These are phyloP conservation scores for Argyrosomus japonicus DNA, from an alignment of 2,113 vertebrate genomes.

Conservation along the genomic window DNA sequence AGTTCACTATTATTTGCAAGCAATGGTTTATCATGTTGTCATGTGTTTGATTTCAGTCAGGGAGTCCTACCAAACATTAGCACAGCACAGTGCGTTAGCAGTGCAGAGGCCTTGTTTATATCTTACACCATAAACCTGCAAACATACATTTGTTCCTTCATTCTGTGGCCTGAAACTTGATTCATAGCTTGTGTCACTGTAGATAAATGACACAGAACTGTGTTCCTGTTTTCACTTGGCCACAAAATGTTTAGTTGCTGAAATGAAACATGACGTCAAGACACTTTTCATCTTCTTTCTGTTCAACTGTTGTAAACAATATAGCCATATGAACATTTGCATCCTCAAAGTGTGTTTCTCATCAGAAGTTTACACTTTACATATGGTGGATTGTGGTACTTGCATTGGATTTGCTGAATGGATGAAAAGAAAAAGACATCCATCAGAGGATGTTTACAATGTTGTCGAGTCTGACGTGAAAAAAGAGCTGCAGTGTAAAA, in stretches of 20 bases:
- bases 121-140: slow-evolving; percentile 33
- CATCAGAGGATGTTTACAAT: slow-evolving; percentile 63
- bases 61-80: slow-evolving; percentile 48
- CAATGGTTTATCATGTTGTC: not conserved
- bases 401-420: slow-evolving; percentile 25
- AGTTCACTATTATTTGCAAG: slow-evolving; percentile 13
- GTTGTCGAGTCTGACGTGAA: slow-evolving; percentile 34
- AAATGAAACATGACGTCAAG: slow-evolving; percentile 47
- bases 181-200: not conserved
- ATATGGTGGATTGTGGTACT: slow-evolving; percentile 53
- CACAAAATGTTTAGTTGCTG: slow-evolving; percentile 54
- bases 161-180: slow-evolving; percentile 5
- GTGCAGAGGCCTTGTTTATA: slow-evolving; percentile 26
- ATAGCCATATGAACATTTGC: slow-evolving; percentile 17
- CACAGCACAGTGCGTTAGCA: slow-evolving; percentile 11
- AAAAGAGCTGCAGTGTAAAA: slow-evolving; percentile 33
- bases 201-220: slow-evolving; percentile 21
- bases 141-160: slow-evolving; percentile 23
- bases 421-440: slow-evolving; percentile 47
- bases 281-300: slow-evolving; percentile 52
- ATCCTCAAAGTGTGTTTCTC: slow-evolving; percentile 55
- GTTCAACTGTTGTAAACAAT: slow-evolving; percentile 56
- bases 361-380: slow-evolving; percentile 56
- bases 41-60: not conserved
- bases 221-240: slow-evolving; percentile 41